phyloP scores from a whole-genome alignment of 2,888 invertebrate species.

The Sympetrum striolatum region DNA sequence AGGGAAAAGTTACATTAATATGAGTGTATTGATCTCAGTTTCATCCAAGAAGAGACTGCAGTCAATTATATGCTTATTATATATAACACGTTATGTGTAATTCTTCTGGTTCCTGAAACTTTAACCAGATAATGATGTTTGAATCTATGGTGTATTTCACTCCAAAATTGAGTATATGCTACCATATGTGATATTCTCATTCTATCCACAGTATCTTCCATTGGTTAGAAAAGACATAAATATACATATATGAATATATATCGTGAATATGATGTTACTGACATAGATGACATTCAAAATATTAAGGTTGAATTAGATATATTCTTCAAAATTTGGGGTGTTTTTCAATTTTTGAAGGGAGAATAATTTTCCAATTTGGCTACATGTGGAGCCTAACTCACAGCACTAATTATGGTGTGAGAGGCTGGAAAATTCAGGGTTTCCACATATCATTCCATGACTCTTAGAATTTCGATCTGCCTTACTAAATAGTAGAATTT shows the following conservation, averaged over 20 bases:
- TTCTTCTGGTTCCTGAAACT: background rate
- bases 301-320: background rate
- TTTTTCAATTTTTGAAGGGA: constrained; percentile 26
- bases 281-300: background rate
- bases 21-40: no score
- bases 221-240: background rate
- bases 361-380: background rate
- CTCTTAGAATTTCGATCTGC: background rate
- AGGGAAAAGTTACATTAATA: no score
- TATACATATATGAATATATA: background rate
- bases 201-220: background rate
- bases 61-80: background rate
- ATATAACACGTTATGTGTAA: background rate
- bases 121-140: background rate
- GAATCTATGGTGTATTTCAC: background rate
- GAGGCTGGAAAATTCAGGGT: background rate
- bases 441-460: constrained; percentile 16
- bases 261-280: no score
- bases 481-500: background rate
- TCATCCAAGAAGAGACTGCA: background rate
- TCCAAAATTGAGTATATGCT: background rate
- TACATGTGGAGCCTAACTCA: background rate
- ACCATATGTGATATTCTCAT: constrained; percentile 27
- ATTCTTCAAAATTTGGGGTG: background rate
- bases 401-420: no score